Percentiles rank a stretch among this genome's conserved stretches.
Evolutionary conservation across 2,797 vertebrate species (phyloP).

Genomic region (Danio jaintianensis): DNA sequence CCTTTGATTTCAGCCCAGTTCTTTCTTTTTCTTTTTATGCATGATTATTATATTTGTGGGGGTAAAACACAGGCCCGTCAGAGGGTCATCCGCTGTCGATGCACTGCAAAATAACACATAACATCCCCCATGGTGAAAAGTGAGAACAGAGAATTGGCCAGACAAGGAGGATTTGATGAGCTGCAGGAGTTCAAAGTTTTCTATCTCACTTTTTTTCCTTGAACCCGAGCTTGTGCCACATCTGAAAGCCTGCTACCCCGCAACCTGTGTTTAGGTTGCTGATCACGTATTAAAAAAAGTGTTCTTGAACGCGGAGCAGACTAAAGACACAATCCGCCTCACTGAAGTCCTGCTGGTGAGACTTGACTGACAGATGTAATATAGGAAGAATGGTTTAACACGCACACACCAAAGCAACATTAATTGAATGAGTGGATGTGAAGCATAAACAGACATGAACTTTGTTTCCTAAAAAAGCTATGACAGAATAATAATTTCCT

Average conservation of each 20-base stretch:
- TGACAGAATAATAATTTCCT: constrained; percentile 64
- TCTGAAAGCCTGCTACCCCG: constrained; percentile 69
- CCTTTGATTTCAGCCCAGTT: constrained; percentile 68
- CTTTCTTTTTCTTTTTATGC: constrained; percentile 63
- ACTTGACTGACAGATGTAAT: constrained; percentile 72
- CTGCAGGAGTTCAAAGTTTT: constrained; percentile 69
- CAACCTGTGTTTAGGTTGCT: constrained; percentile 66
- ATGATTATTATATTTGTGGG: constrained; percentile 73
- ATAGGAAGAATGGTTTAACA: constrained; percentile 69
- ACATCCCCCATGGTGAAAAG: constrained; percentile 71
- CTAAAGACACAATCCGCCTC: constrained; percentile 4
- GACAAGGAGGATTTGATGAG: constrained; percentile 69
- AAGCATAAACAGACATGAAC: constrained; percentile 66
- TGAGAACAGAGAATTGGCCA: constrained; percentile 71
- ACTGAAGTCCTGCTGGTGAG: constrained; percentile 1
- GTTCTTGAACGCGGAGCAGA: constrained; percentile 17
- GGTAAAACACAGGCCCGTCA: constrained; percentile 71
- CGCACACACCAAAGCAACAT: constrained; percentile 65
- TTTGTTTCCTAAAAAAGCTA: constrained; percentile 67
- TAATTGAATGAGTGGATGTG: constrained; percentile 63
- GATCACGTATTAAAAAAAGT: constrained; percentile 65
- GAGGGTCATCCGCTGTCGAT: constrained; percentile 75
- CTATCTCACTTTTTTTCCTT: constrained; percentile 13
- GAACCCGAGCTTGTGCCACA: constrained; percentile 66
- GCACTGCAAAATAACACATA: constrained; percentile 79